Percentiles rank a stretch among this genome's conserved stretches.
Evolutionary conservation across 2,113 vertebrate genomes (phyloP).

Genomic region (Alces alces): DNA sequence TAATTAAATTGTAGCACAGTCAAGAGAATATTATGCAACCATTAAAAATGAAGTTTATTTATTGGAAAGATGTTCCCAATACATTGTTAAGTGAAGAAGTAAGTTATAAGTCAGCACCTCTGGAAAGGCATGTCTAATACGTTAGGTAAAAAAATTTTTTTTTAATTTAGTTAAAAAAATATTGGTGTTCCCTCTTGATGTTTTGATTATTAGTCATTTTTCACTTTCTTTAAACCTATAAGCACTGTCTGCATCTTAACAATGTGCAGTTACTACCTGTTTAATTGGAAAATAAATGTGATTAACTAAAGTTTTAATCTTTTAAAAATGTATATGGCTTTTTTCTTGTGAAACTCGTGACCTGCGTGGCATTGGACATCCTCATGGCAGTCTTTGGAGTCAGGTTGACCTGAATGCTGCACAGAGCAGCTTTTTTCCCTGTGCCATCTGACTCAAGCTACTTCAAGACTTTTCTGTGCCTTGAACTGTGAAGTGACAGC

Average conservation of each 20-base stretch:
- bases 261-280: not conserved
- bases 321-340: not conserved
- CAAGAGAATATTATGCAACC: not conserved
- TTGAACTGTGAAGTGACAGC: not conserved
- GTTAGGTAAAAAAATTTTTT: not conserved
- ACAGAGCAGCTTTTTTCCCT: not conserved
- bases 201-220: not conserved
- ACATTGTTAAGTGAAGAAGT: not conserved
- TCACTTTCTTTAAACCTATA: not conserved
- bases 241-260: not conserved
- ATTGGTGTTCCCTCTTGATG: not conserved
- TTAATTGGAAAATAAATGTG: not conserved
- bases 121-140: not conserved
- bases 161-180: not conserved
- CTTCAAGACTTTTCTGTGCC: not conserved
- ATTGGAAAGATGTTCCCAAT: not conserved
- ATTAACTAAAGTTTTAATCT: not conserved
- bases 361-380: not conserved
- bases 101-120: not conserved
- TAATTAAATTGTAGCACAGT: not conserved
- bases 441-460: not conserved
- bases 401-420: not conserved
- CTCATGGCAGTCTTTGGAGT: not conserved
- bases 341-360: not conserved
- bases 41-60: not conserved